Evolutionary conservation across 2,888 invertebrate genomes (phyloP).

Genomic region (Chaetogeoica ovagalla): DNA sequence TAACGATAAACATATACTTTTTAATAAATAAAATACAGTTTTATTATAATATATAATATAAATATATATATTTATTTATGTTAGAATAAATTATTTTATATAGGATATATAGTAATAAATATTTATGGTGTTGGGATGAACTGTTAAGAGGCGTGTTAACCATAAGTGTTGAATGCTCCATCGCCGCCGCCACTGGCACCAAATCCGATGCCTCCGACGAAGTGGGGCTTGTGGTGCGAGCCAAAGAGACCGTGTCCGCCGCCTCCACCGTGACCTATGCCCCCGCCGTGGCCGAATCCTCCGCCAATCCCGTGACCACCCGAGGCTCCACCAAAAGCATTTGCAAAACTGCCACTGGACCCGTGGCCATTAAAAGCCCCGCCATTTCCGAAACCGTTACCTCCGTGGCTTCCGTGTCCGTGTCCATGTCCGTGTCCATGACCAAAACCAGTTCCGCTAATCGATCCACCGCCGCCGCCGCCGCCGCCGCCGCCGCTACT

Average conservation of each 20-base stretch:
- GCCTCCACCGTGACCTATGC: constrained; percentile 25
- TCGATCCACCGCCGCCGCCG: constrained; percentile 22
- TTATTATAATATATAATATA: no score
- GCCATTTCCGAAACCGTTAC: constrained; percentile 25
- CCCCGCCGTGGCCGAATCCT: constrained; percentile 16
- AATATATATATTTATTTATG: no score
- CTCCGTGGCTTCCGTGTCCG: neutral
- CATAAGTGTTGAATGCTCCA: constrained; percentile 18
- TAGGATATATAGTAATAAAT: no score
- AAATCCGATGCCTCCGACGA: constrained; percentile 23
- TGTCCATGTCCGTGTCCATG: constrained; percentile 25
- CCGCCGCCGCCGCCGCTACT: constrained; percentile 14
- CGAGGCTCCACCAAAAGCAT: constrained; percentile 52
- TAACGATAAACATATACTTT: no score
- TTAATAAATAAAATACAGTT: no score
- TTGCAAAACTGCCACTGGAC: constrained; percentile 52
- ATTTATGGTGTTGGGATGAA: no score
- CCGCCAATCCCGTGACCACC: constrained; percentile 37
- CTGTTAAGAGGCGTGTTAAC: no score
- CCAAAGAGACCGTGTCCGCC: constrained; percentile 36
- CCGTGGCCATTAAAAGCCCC: constrained; percentile 4
- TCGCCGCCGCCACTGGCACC: constrained; percentile 51
- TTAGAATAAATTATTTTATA: no score
- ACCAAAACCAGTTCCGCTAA: neutral
- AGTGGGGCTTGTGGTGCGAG: constrained; percentile 29